phyloP scores from a whole-genome alignment of 2,113 vertebrate species.

The Lates calcarifer region DNA sequence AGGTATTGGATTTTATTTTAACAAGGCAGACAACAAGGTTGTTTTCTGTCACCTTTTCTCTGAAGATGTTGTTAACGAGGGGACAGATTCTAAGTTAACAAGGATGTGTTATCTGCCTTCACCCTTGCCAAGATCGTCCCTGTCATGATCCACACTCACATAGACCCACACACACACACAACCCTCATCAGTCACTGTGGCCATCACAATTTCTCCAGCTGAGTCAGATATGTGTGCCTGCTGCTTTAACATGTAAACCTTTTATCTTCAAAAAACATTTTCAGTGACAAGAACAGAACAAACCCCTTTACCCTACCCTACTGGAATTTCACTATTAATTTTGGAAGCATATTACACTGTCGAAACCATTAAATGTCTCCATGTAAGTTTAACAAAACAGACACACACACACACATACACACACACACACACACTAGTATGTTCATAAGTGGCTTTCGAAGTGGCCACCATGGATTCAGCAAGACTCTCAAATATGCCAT shows the following conservation, averaged over 20 bases:
- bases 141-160: constrained; percentile 15
- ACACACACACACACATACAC: constrained; percentile 1
- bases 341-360: background rate
- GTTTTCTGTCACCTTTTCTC: constrained; percentile 34
- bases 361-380: background rate
- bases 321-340: background rate
- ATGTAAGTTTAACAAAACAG: background rate
- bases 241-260: constrained; percentile 8
- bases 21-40: constrained; percentile 46
- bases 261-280: constrained; percentile 31
- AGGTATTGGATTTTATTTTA: constrained; percentile 42
- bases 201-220: constrained; percentile 1
- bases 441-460: constrained; percentile 49
- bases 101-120: constrained; percentile 33
- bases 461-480: constrained; percentile 32
- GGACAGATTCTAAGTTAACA: constrained; percentile 52
- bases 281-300: constrained; percentile 10
- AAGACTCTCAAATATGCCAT: constrained; percentile 20
- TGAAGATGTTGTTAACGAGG: constrained; percentile 51
- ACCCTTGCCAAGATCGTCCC: constrained; percentile 17
- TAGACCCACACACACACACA: constrained; percentile 5
- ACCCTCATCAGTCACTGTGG: constrained; percentile 15
- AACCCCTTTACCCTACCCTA: background rate
- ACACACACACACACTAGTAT: constrained; percentile 10
- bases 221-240: background rate